Conservation (phyloP, 2,888 invertebrate genomes). For the Lithophane semibrunnea region DNA sequence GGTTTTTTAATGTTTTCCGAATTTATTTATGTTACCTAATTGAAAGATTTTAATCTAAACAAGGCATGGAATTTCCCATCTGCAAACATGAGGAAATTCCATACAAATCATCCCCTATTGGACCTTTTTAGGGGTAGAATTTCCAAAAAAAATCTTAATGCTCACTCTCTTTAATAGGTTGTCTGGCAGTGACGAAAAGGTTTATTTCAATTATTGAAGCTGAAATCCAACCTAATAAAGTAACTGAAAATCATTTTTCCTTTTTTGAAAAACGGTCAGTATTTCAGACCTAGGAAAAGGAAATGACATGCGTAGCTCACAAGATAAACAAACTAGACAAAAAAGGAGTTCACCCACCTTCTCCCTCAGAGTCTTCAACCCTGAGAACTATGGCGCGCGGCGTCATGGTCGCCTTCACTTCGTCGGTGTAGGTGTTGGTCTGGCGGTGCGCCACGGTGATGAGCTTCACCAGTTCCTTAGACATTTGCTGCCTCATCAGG, state of each 20-base stretch:
- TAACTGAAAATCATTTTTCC: not conserved
- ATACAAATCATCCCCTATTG: not conserved
- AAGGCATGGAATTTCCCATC: not conserved
- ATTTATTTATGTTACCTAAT: not conserved
- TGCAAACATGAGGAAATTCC: not conserved
- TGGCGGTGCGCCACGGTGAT: conserved; percentile 94
- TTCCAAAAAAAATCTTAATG: too few species aligned
- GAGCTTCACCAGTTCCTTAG: conserved; percentile 84
- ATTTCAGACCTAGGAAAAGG: not conserved
- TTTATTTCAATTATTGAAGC: too few species aligned
- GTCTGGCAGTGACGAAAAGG: not conserved
- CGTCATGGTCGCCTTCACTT: conserved; percentile 91
- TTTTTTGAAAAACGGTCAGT: not conserved
- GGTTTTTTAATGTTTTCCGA: not conserved
- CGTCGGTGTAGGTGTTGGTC: conserved; percentile 97
- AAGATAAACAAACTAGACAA: not conserved
- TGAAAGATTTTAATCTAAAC: not conserved
- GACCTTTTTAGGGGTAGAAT: too few species aligned
- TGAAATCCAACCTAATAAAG: conserved; percentile 1
- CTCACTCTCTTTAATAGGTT: not conserved
- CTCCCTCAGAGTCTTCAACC: conserved; percentile 71
- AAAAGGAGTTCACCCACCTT: conserved; percentile 56
- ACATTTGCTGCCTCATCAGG: conserved; percentile 67
- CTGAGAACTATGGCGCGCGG: conserved; percentile 70
- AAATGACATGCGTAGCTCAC: not conserved